Evolutionary conservation across 2,888 invertebrate genomes (phyloP), one percentile per base, ranked within the genome.

Genomic region (Protonemura montana): DNA sequence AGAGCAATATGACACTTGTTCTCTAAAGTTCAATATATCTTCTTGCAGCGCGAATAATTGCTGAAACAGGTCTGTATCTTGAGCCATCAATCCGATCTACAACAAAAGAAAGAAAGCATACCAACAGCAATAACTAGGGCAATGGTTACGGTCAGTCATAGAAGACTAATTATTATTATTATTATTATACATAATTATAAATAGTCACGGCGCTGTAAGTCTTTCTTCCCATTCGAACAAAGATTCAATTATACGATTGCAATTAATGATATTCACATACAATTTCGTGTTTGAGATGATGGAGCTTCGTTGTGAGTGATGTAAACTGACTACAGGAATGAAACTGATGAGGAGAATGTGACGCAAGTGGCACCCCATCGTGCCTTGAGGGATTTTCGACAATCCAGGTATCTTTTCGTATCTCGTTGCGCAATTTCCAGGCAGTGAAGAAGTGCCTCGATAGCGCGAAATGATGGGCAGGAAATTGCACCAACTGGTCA

Each of bases 11-110:
- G 87, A 86, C 41, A 87, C 26, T 30, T 88, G 84, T 16, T 86
- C 87, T 83, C 87, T 86, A 16, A 88, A 76, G 77, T 85, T 87
- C 28, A 86, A 81, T 6, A 88, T 86, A 13, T 86, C 85, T 29
- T 88, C 87, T 42, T 88, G 87, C 6, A 88, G 82, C 28, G 86
- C 77, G 42, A 88, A 87, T 26, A 88, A 82, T 80, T 88, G 88
- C 28, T 86, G 80, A 76, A 88, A 88, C 26, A 88, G 85, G 41
- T 84, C 85, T 26, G 86, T 87, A 80, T 88, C 87, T 82, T 88
- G 88, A 26, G 85, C 87, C 42, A 87, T 83, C 59, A 88, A 86
- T 27, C 84, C 85, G 21, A 85, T 87, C 88, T 88, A 86, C 59
- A 59, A 59, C 59, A 59, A 59, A 59, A 59, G n/a, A 86, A 59